Evolutionary conservation across 2,113 vertebrate genomes (phyloP).

Genomic region (Syngnathus floridae): DNA sequence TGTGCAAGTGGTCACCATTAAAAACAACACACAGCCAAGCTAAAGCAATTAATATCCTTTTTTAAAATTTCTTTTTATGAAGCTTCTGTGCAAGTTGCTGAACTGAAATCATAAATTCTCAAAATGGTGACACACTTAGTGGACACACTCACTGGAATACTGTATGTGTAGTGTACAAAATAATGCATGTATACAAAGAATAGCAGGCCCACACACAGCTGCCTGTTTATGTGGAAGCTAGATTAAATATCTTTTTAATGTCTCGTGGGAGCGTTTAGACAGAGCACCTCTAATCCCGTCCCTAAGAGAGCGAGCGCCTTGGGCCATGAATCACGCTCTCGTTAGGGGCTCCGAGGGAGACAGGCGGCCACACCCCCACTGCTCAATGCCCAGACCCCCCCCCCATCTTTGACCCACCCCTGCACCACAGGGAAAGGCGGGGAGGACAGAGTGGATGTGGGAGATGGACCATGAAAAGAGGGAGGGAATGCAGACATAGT

Average conservation of each 20-base stretch:
- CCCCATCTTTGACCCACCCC: constrained; percentile 40
- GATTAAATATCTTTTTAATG: constrained; percentile 64
- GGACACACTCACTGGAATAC: constrained; percentile 28
- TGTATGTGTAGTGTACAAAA: constrained; percentile 3
- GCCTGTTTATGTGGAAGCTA: constrained; percentile 39
- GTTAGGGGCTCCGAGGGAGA: constrained; percentile 63
- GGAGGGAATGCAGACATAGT: constrained; percentile 24
- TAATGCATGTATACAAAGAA: constrained; percentile 17
- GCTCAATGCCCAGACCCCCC: constrained; percentile 65
- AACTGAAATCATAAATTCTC: not conserved
- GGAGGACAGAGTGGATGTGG: constrained; percentile 44
- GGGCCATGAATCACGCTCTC: constrained; percentile 67
- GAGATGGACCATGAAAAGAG: constrained; percentile 41
- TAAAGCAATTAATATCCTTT: not conserved
- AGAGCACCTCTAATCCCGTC: constrained; percentile 70
- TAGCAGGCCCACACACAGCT: constrained; percentile 30
- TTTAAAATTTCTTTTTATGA: not conserved
- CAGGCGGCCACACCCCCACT: constrained; percentile 71
- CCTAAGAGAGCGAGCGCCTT: constrained; percentile 67
- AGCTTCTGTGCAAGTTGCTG: not conserved
- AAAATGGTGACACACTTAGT: constrained; percentile 12
- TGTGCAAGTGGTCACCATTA: not conserved
- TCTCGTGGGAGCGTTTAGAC: constrained; percentile 67
- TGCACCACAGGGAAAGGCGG: constrained; percentile 43
- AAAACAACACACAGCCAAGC: not conserved